These are phyloP conservation scores for Pseudomyrmex concolor DNA, from an alignment of 1,140 invertebrate genomes.

Conservation along the genomic window DNA sequence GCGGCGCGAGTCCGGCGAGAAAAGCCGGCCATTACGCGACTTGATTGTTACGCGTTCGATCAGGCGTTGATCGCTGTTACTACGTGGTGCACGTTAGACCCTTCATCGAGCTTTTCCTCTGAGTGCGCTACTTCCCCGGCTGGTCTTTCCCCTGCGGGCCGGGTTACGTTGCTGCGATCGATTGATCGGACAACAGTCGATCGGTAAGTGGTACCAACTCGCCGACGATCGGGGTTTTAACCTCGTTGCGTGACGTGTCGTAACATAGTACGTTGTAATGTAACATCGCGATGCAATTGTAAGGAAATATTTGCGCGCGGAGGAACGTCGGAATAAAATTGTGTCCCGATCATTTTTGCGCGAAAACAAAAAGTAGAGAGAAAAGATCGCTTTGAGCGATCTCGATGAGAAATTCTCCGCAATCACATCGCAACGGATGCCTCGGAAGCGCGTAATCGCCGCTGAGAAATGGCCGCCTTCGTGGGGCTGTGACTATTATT, in stretches of 20 bases:
- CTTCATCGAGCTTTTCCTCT: background rate
- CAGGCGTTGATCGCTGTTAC: constrained; percentile 1
- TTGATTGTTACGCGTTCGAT: background rate
- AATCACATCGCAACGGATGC: background rate
- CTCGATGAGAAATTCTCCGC: background rate
- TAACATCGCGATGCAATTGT: background rate
- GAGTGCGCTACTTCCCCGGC: background rate
- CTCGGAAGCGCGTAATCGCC: constrained; percentile 49
- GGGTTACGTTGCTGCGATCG: background rate
- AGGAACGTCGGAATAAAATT: no score
- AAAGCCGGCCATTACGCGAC: constrained; percentile 3
- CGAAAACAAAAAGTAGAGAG: no score
- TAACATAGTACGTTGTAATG: background rate
- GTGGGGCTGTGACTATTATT: constrained; percentile 67
- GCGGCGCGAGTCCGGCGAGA: background rate
- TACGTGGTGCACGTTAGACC: background rate
- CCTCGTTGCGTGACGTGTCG: constrained; percentile 41
- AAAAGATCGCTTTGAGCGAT: background rate
- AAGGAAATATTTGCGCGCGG: no score
- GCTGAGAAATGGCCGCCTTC: constrained; percentile 65
- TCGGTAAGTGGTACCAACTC: constrained; percentile 43
- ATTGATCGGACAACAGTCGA: constrained; percentile 23
- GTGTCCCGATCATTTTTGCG: no score
- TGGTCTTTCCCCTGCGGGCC: background rate
- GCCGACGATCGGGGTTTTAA: background rate